Evolutionary conservation across 2,888 invertebrate genomes (phyloP).

Genomic region (Troilus luridus): DNA sequence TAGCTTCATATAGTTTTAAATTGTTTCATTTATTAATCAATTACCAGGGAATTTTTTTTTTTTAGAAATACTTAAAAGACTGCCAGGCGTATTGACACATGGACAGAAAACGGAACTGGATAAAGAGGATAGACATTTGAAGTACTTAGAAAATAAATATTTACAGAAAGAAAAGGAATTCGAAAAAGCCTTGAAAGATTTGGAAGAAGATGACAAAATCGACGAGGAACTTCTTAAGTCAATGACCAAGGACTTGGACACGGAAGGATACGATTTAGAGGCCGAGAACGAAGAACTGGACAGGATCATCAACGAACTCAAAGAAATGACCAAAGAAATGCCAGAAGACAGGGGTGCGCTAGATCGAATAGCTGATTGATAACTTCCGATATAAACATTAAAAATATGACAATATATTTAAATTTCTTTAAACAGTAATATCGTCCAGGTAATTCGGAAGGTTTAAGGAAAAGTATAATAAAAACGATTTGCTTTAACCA

Average conservation of each 20-base stretch:
- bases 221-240: not conserved
- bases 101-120: not conserved
- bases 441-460: not conserved
- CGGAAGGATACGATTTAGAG: not conserved
- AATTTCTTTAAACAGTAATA: not conserved
- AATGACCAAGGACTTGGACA: not conserved
- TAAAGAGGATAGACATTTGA: not conserved
- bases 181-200: not conserved
- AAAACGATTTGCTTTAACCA: too few relatives aligned
- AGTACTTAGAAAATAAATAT: not conserved
- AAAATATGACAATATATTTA: not conserved
- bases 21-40: not conserved
- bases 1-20: too few relatives aligned
- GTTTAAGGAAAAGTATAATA: too few relatives aligned
- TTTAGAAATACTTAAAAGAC: constrained; percentile 9
- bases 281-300: constrained; percentile 26
- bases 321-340: not conserved
- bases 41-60: not conserved
- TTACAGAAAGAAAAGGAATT: not conserved
- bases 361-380: not conserved
- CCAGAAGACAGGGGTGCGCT: not conserved
- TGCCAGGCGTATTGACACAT: not conserved
- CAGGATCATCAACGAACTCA: not conserved
- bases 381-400: not conserved
- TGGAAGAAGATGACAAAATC: not conserved